Evolutionary conservation across 1,140 invertebrate genomes (phyloP).

Genomic region (Monomorium pharaonis): DNA sequence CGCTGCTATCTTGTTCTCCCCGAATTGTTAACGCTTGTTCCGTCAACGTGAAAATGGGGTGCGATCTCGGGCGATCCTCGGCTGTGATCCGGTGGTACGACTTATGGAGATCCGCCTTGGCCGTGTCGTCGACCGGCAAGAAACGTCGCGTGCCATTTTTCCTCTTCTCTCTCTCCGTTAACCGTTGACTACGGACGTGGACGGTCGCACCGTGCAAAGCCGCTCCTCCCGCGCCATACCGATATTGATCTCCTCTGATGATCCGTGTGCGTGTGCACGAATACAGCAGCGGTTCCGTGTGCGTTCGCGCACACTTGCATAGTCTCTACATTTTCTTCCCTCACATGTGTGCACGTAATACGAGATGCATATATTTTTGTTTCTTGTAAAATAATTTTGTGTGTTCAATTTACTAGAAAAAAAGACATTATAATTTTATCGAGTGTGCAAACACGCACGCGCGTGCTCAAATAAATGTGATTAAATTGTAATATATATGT

Average conservation of each 20-base stretch:
- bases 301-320: not conserved
- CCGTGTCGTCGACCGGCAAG: constrained; percentile 10
- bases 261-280: not conserved
- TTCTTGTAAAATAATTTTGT: not conserved
- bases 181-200: not conserved
- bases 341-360: not conserved
- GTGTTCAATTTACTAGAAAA: too few species aligned
- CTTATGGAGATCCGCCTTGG: not conserved
- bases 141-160: constrained; percentile 14
- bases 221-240: constrained; percentile 58
- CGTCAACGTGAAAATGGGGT: not conserved
- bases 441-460: not conserved
- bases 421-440: not conserved
- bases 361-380: not conserved
- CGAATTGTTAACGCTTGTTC: not conserved
- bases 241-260: constrained; percentile 57
- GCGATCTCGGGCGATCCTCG: not conserved
- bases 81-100: not conserved
- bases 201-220: constrained; percentile 44
- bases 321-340: not conserved
- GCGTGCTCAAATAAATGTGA: not conserved
- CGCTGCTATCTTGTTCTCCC: not conserved
- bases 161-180: not conserved
- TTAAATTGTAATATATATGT: not conserved
- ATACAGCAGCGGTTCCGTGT: not conserved